Conservation (phyloP, 2,113 vertebrate genomes). For the Tichodroma muraria region DNA sequence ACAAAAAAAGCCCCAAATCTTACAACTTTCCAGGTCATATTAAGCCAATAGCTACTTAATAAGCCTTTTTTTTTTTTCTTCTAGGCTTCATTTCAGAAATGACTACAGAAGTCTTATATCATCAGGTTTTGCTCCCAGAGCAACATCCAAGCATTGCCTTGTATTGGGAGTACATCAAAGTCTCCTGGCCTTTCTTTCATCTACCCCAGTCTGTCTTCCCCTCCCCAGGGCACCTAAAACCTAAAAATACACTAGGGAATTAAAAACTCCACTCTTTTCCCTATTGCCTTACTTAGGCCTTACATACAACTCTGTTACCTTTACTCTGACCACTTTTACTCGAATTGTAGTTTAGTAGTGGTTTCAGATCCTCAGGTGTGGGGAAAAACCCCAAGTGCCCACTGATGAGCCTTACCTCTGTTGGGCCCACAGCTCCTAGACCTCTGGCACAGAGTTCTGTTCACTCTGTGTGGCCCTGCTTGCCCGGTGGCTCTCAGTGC, state of each 20-base stretch:
- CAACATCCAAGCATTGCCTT: not conserved
- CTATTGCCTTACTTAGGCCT: not conserved
- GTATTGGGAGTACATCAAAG: not conserved
- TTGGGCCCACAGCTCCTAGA: rapidly evolving
- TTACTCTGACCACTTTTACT: not conserved
- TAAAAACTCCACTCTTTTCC: not conserved
- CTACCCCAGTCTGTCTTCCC: not conserved
- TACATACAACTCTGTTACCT: not conserved
- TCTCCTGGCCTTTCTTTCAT: not conserved
- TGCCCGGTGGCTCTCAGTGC: rapidly evolving
- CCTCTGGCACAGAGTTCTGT: not conserved
- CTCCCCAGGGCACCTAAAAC: not conserved
- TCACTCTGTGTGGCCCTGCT: rapidly evolving
- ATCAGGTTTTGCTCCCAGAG: conserved; percentile 1
- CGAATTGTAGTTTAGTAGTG: not conserved
- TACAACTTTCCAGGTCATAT: not conserved
- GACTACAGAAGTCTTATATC: not conserved
- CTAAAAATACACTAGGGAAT: not conserved
- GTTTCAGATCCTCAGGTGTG: not conserved
- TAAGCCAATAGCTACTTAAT: not conserved
- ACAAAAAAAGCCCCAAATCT: not conserved
- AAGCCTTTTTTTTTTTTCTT: not conserved
- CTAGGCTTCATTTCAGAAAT: conserved; percentile 5
- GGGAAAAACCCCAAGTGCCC: not conserved
- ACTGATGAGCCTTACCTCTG: not conserved